Base-by-base conservation (phyloP, 2,113 vertebrate genomes). In the Callocephalon fimbriatum region DNA sequence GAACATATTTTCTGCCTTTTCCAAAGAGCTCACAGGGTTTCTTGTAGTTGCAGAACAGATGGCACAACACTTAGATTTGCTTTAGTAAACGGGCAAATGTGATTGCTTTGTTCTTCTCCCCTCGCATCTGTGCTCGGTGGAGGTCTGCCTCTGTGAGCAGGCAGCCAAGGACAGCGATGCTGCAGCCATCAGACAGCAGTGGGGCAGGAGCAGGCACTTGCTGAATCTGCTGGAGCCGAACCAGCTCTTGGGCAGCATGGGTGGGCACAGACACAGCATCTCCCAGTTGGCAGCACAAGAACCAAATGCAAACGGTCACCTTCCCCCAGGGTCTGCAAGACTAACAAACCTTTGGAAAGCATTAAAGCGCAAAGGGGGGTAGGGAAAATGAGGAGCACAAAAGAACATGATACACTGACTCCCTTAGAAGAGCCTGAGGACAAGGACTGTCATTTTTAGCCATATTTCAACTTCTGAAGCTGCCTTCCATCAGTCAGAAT, bases 391-490 rank as follows among this genome's bases (percentile, higher is more conserved):
- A 79, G 10, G 4, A 81, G 29, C 45, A 87, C 48, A 84, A 56
- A 86, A 66, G 54, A 63, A 31, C 21, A 70, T 37, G 65, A 45
- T 44, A 59, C 10, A 2, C 9, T 45, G 42, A 42, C 62, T 66
- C 75, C 87, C 37, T 25, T 40, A 83, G 65, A 95, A 91, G 68
- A 83, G 93, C 93, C 96, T 45, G 81, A 82, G 92, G 96, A 71
- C 38, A 91, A 66, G 54, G 40, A 17, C 67, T 82, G 83, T 76
- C 91, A 78, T 56, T 96, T 95, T 86, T 21, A 88, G 71, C 78
- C 32, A 23, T 95, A 95, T 96, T 96, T 97, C 93, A 89, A 85
- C 61, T 45, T 45, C 61, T 88, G 53, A 83, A 86, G 66, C 65
- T 75, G 44, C n/a, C 51, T 89, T 70, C 87, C 74, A 71, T 89